A percentile compares a stretch with the other conserved stretches of the same genome.
Conservation (phyloP, 2,888 invertebrate genomes). For the Synanthedon myopaeformis region DNA sequence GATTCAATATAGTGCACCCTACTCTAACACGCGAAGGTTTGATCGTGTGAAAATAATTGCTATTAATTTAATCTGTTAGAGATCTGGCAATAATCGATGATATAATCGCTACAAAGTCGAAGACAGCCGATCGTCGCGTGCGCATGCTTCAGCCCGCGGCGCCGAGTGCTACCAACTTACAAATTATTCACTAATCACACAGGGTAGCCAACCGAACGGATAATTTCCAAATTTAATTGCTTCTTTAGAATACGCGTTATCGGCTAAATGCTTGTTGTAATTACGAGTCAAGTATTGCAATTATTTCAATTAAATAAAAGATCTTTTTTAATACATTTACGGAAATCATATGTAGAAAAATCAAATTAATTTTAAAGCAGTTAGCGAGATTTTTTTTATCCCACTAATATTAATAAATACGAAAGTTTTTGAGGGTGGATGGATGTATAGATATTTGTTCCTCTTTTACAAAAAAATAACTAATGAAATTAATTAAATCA, state of each 20-base stretch:
- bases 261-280: slow-evolving; percentile 35
- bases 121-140: slow-evolving; percentile 32
- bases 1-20: background rate
- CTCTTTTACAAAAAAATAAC: no score
- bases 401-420: no score
- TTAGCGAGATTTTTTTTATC: no score
- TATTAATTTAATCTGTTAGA: slow-evolving; percentile 1
- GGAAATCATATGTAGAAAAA: slow-evolving; percentile 10
- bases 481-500: no score
- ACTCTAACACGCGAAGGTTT: background rate
- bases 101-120: background rate
- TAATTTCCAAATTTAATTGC: slow-evolving; percentile 36
- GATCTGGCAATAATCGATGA: slow-evolving; percentile 2
- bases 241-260: slow-evolving; percentile 48
- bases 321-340: no score
- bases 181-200: slow-evolving; percentile 51
- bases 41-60: background rate
- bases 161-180: slow-evolving; percentile 33
- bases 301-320: no score
- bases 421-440: no score
- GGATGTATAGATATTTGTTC: no score
- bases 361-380: no score
- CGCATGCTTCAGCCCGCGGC: slow-evolving; percentile 27
- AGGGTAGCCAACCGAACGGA: slow-evolving; percentile 35
- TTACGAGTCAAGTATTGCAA: background rate